phyloP scores from a whole-genome alignment of 2,797 vertebrate genomes.

The Natrix natrix region DNA sequence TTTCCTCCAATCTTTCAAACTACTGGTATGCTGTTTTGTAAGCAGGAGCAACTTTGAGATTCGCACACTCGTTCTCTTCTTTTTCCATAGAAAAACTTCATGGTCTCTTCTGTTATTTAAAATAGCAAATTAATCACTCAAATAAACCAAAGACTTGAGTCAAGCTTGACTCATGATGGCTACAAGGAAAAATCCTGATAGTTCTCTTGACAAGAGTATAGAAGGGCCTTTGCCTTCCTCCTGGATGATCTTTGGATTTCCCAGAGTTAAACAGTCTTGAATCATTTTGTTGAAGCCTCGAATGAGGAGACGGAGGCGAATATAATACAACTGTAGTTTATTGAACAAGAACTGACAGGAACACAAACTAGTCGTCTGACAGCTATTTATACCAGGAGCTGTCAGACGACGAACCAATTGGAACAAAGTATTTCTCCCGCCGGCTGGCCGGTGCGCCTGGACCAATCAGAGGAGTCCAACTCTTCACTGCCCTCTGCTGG shows the following conservation, averaged over 20 bases:
- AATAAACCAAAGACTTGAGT: not conserved
- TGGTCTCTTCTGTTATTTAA: conserved; percentile 3
- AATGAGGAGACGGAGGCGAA: no score
- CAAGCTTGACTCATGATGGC: not conserved
- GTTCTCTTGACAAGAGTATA: not conserved
- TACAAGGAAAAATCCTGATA: not conserved
- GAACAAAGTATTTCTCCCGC: no score
- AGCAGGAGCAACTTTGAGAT: conserved; percentile 5
- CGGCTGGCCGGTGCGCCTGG: no score
- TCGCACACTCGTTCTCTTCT: not conserved
- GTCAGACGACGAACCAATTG: no score
- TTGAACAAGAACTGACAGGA: no score
- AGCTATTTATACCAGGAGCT: no score
- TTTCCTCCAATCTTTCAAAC: conserved; percentile 11
- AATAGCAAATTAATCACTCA: conserved; percentile 7
- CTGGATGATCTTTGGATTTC: not conserved
- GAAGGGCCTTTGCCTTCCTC: not conserved
- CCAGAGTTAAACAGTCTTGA: not conserved
- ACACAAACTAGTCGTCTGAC: no score
- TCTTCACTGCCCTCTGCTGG: no score
- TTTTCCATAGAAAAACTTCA: not conserved
- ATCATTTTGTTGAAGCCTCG: not conserved
- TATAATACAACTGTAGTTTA: no score
- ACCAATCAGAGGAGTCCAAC: no score
- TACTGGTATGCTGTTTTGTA: not conserved